phyloP scores from a whole-genome alignment of 2,113 vertebrate genomes.

The Alligator sinensis region DNA sequence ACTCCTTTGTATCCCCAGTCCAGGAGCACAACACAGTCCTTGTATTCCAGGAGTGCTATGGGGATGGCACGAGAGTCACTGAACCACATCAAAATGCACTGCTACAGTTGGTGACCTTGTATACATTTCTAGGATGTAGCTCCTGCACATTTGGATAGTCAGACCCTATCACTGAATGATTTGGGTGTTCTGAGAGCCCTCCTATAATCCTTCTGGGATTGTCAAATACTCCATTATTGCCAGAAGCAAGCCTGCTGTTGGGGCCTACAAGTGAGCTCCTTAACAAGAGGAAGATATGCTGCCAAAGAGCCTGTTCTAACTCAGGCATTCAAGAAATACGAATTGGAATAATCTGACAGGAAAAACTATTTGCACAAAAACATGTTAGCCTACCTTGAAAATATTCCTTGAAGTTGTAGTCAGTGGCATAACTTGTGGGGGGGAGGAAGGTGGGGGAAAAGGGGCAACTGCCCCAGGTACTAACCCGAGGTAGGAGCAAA shows the following conservation, averaged over 20 bases:
- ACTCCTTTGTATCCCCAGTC: background rate
- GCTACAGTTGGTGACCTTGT: too few species aligned
- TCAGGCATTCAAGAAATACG: background rate
- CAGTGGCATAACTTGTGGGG: too few species aligned
- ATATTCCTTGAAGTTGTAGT: background rate
- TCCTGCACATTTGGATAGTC: background rate
- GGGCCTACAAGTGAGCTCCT: background rate
- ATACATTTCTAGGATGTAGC: background rate
- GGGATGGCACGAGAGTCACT: background rate
- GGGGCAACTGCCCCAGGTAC: too few species aligned
- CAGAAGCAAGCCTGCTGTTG: background rate
- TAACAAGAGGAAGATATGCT: background rate
- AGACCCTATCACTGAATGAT: background rate
- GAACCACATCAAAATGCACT: background rate
- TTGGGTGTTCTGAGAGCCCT: background rate
- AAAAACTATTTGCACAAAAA: background rate
- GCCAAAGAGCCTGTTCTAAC: background rate
- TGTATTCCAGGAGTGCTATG: background rate
- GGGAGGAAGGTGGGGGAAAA: too few species aligned
- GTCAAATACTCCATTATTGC: background rate
- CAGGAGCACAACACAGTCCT: background rate
- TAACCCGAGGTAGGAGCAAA: too few species aligned
- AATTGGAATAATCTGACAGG: accelerated
- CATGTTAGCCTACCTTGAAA: background rate
- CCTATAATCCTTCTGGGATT: background rate